These are phyloP conservation scores for Amniataba percoides DNA, from an alignment of 2,797 vertebrate genomes.

Conservation along the genomic window DNA sequence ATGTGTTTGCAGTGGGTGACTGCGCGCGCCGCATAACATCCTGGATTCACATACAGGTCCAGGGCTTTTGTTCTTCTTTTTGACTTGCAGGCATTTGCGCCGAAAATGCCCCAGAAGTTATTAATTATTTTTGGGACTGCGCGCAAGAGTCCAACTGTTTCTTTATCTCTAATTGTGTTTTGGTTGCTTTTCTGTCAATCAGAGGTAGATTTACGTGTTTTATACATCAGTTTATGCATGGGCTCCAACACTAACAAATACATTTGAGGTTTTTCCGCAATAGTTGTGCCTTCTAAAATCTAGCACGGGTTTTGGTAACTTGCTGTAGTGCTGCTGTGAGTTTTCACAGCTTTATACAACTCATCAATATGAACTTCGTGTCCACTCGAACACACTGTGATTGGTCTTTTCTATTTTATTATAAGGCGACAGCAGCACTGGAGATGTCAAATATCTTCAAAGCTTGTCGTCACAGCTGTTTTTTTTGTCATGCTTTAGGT, in stretches of 20 bases:
- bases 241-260: background rate
- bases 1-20: conserved; percentile 33
- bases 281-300: background rate
- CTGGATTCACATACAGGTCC: conserved; percentile 1
- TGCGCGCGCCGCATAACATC: conserved; percentile 29
- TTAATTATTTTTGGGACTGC: background rate
- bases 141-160: background rate
- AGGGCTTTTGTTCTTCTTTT: background rate
- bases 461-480: background rate
- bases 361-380: conserved; percentile 1
- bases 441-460: conserved; percentile 23
- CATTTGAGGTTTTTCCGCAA: background rate
- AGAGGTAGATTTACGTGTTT: background rate
- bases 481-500: background rate
- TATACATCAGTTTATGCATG: background rate
- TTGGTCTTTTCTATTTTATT: conserved; percentile 1
- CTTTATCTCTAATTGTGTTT: background rate
- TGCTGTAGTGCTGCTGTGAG: background rate
- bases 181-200: background rate
- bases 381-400: conserved; percentile 11
- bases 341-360: conserved; percentile 3
- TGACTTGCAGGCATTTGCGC: background rate
- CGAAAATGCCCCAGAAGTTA: background rate
- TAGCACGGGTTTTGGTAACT: background rate
- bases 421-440: background rate